Conservation (phyloP, 2,888 invertebrate genomes). For the Agonopterix heracliana region DNA sequence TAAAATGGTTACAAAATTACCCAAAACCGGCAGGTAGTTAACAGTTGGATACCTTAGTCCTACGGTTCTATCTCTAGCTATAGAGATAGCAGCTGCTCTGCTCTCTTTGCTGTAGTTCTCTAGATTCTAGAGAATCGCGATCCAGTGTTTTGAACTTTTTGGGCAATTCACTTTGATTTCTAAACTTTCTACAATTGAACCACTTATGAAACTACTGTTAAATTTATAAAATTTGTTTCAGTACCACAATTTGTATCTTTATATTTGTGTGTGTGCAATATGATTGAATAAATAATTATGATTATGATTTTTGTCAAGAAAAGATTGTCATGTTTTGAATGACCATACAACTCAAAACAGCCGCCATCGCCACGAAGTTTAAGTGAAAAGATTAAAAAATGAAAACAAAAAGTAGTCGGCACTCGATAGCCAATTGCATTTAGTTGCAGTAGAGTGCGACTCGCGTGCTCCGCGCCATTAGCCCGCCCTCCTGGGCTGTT, state of each 20-base stretch:
- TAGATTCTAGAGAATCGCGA: too few species aligned
- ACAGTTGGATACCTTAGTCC: too few species aligned
- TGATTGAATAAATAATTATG: too few species aligned
- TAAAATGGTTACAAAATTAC: too few species aligned
- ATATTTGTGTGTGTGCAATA: too few species aligned
- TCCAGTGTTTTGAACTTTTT: too few species aligned
- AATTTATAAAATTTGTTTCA: not conserved
- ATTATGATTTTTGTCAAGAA: too few species aligned
- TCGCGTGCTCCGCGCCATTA: slow-evolving; percentile 63
- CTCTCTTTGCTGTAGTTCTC: too few species aligned
- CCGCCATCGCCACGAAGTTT: slow-evolving; percentile 31
- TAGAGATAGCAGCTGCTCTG: too few species aligned
- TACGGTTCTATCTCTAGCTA: too few species aligned
- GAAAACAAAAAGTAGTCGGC: slow-evolving; percentile 30
- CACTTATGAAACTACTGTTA: not conserved
- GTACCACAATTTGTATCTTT: not conserved
- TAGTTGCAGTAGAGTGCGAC: slow-evolving; percentile 47
- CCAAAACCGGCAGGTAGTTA: too few species aligned
- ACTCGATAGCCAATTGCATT: slow-evolving; percentile 64
- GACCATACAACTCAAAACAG: not conserved
- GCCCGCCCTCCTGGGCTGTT: slow-evolving; percentile 58
- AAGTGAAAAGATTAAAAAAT: slow-evolving; percentile 33
- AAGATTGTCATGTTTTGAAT: too few species aligned
- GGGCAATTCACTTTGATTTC: not conserved
- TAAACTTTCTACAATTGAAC: not conserved